Base-by-base conservation (phyloP, 2,888 invertebrate genomes). In the Agrypnus murinus region DNA sequence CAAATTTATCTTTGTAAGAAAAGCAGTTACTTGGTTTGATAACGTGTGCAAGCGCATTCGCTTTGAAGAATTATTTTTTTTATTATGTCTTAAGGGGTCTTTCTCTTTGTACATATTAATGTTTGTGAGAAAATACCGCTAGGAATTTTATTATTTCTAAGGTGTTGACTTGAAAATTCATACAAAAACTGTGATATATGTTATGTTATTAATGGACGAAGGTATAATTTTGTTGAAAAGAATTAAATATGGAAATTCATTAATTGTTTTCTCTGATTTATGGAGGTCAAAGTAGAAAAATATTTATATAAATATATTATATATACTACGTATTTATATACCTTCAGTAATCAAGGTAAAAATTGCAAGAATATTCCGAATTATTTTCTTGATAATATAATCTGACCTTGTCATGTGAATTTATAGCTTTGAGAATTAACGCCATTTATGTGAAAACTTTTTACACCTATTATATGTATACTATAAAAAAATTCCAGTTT, bases 181-280 rank as follows among this genome's bases (percentile, higher is more conserved):
- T 6, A 50, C 50, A 50, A 50, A 50, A 50, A 50, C 50, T 2
- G 50, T 50, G 50, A 50, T 50, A 32, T 50, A 50, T 50, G 50
- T 50, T 19, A 31, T 31, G 25, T 48, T 48, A 48, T 48, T 48
- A 43, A 48, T 48, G 25, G 34, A 17, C 36, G 36, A 36, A 58
- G 43, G 25, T 31, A 43, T 43, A 43, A 58, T 58, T 55, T 55
- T 31, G 43, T 43, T 19, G 58, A 19, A 25, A 58, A 19, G 40
- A 43, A 58, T 58, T 58, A 58, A 8, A 36, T 58, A 58, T 58
- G 58, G 58, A 58, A 58, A 58, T 58, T 43, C 58, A 58, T 19
- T 58, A 58, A 43, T 58, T 58, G 58, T 43, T 19, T 2, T 36
- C 19, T 40, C 19, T 58, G 58, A 58, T 58, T 58, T 58, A 58